Evolutionary conservation across 2,113 vertebrate genomes (phyloP).

Genomic region (Salvelinus sp.): DNA sequence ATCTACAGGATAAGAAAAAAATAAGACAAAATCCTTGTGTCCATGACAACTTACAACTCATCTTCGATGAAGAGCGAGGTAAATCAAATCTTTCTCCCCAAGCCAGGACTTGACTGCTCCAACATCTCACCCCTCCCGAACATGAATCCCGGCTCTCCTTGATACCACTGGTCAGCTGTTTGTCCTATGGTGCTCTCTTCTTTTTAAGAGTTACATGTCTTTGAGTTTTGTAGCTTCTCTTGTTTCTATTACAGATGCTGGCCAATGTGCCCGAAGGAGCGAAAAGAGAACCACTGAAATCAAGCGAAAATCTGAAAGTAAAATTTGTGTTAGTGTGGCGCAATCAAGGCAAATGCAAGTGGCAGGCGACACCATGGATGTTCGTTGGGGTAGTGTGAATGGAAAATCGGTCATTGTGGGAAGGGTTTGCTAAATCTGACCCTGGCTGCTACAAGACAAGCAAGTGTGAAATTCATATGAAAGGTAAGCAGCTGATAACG

Average conservation of each 20-base stretch:
- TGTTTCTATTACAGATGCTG: background rate
- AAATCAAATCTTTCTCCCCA: slow-evolving; percentile 20
- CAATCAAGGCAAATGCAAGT: slow-evolving; percentile 54
- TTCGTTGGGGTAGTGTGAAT: slow-evolving; percentile 54
- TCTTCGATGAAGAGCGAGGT: background rate
- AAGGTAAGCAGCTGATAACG: slow-evolving; percentile 78
- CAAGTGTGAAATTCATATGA: slow-evolving; percentile 82
- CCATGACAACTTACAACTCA: background rate
- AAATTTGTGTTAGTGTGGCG: slow-evolving; percentile 51
- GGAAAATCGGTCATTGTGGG: slow-evolving; percentile 75
- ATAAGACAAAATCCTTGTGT: background rate
- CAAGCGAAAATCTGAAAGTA: slow-evolving; percentile 47
- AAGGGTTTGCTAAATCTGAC: slow-evolving; percentile 70
- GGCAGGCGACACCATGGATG: slow-evolving; percentile 48
- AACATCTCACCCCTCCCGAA: slow-evolving; percentile 17
- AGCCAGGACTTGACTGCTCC: slow-evolving; percentile 24
- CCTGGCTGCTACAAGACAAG: slow-evolving; percentile 67
- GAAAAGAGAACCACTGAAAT: slow-evolving; percentile 38
- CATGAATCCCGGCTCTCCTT: slow-evolving; percentile 34
- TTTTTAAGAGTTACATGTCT: slow-evolving; percentile 37
- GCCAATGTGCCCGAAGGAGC: slow-evolving; percentile 22
- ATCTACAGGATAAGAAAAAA: background rate
- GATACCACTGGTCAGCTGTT: slow-evolving; percentile 49
- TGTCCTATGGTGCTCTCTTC: slow-evolving; percentile 6
- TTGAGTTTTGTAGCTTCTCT: background rate